Evolutionary conservation across 2,888 invertebrate genomes (phyloP).

Genomic region (Chorisops tibialis): DNA sequence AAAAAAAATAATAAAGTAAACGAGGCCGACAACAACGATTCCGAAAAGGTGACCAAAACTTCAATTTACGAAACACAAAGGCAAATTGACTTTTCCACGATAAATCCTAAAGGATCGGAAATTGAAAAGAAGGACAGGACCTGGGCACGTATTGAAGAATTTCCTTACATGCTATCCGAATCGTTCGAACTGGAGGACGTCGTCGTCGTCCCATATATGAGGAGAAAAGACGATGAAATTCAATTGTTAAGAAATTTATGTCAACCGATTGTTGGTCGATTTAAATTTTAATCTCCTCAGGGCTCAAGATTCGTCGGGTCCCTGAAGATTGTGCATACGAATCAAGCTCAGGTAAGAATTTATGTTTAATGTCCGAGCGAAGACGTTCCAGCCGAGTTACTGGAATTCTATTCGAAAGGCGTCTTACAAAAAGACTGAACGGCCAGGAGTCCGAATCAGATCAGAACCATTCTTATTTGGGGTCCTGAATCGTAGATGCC

Average conservation of each 20-base stretch:
- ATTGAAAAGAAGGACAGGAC: background rate
- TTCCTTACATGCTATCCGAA: conserved; percentile 19
- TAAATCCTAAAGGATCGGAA: conserved; percentile 24
- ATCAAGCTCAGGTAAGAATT: conserved; percentile 20
- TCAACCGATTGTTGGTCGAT: conserved; percentile 29
- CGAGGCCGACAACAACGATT: conserved; percentile 8
- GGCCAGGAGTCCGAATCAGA: background rate
- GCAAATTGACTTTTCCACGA: conserved; percentile 28
- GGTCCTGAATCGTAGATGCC: background rate
- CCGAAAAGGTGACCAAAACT: conserved; percentile 21
- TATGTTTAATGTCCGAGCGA: conserved; percentile 6
- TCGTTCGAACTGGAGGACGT: conserved; percentile 23
- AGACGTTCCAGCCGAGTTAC: background rate
- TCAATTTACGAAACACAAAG: conserved; percentile 29
- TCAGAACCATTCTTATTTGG: background rate
- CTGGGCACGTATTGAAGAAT: conserved; percentile 11
- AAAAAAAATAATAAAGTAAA: too few species aligned
- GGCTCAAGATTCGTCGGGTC: conserved; percentile 20
- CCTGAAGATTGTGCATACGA: conserved; percentile 4
- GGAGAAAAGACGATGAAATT: conserved; percentile 23
- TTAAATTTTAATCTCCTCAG: conserved; percentile 28
- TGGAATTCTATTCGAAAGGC: background rate
- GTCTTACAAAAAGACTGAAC: background rate
- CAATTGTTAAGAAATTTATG: conserved; percentile 29
- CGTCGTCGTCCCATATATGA: too few species aligned